A percentile compares a stretch with the other conserved stretches of the same genome.
Conservation (phyloP, 2,113 vertebrate species). For the Halcyon senegalensis region DNA sequence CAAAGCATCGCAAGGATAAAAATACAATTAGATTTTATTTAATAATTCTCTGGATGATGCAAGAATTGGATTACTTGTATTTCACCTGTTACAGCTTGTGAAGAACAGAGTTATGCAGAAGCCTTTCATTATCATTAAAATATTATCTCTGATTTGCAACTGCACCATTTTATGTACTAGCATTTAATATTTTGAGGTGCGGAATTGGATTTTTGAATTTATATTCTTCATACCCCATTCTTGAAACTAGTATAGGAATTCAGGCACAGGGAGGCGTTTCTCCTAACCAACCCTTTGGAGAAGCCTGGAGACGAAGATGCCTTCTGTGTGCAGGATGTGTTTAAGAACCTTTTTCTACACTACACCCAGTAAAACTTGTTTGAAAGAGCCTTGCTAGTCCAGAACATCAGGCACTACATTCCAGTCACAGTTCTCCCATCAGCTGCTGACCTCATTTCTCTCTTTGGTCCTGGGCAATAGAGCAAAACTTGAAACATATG, state of each 20-base stretch:
- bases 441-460: not conserved
- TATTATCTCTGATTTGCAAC: not conserved
- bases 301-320: accelerated
- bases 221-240: not conserved
- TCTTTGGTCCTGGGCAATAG: not conserved
- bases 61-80: not conserved
- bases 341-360: not conserved
- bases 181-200: not conserved
- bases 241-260: not conserved
- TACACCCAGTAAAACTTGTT: not conserved
- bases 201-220: not conserved
- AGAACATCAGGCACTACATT: not conserved
- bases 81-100: not conserved
- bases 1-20: not conserved
- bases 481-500: not conserved
- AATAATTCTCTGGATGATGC: not conserved
- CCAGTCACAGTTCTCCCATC: not conserved
- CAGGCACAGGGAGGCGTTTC: not conserved
- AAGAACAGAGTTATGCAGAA: not conserved
- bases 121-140: not conserved
- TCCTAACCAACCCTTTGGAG: not conserved
- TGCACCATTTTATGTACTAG: not conserved
- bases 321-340: not conserved
- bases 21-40: not conserved
- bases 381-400: not conserved